Conservation (phyloP, 2,888 invertebrate genomes). For the Melikaiella ostensackeni region DNA sequence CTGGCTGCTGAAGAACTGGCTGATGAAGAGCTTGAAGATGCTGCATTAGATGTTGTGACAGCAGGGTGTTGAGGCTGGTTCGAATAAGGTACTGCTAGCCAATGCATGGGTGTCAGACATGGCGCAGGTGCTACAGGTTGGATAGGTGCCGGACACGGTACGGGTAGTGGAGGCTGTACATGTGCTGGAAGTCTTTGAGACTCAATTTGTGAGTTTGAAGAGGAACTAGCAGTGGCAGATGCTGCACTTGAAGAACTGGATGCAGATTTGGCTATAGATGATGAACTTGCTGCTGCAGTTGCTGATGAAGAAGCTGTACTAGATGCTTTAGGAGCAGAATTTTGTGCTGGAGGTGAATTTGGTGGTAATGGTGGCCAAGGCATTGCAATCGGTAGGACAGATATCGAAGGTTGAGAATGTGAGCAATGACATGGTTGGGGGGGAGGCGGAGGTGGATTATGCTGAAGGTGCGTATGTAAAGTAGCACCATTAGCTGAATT, state of each 20-base stretch:
- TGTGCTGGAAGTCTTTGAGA: neutral
- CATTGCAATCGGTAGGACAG: neutral
- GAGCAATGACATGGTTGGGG: neutral
- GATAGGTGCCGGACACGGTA: neutral
- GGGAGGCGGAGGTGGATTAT: neutral
- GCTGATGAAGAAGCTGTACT: neutral
- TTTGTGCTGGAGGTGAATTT: neutral
- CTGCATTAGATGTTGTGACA: neutral
- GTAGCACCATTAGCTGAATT: neutral
- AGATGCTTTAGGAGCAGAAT: neutral
- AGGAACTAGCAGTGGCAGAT: neutral
- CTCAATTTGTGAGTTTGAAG: neutral
- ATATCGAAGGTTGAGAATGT: neutral
- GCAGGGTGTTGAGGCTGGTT: neutral
- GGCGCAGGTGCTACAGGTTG: neutral
- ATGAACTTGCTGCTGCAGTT: neutral
- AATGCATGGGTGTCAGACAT: neutral
- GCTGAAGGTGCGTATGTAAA: neutral
- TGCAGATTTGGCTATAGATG: neutral
- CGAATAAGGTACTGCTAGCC: neutral
- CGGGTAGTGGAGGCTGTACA: neutral
- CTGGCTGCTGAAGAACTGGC: neutral
- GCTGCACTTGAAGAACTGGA: neutral
- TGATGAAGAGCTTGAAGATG: neutral
- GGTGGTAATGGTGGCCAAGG: neutral